Evolutionary conservation across 2,113 vertebrate genomes (phyloP), one percentile per base, ranked within the genome.

Genomic region (Clinocottus analis): DNA sequence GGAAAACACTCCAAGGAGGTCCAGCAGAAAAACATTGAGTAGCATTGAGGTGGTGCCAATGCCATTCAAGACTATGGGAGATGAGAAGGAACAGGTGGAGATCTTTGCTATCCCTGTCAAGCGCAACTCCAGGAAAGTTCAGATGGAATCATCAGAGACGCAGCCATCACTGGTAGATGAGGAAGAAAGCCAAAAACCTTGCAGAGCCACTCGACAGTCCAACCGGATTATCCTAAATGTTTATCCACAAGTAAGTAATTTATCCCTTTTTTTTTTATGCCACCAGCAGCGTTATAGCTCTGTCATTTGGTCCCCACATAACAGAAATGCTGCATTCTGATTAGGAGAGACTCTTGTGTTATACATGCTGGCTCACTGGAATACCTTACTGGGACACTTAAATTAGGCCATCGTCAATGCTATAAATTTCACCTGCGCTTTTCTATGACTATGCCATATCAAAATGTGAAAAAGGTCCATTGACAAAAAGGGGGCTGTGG

Each of bases 161-260:
- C 31, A 73, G 41, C 23, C 75, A 0, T 27, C 33, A 3, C 75
- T 82, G 31, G 69, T 65, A 12, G 86, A 91, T 17, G 74, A 83
- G 39, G 71, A 79, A 5, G 31, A 61, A 33, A 13, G 55, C 23
- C 71, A 72, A 45, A 65, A 59, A 14, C 27, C 10, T 5, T 55
- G 79, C 51, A 93, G 92, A 86, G 90, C 87, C 37, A 90, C 90
- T 33, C 95, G 90, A 69, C 96, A 93, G 72, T 84, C 92, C 17
- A 89, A 59, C 23, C 93, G 85, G 68, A 83, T 90, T 25, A 89
- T 77, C n/a, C 81, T 93, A 6, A 91, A 93, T 29, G 25, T 86
- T 41, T 82, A 90, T 87, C 94, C 94, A 87, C 87, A 86, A 33
- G 85, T 93, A 76, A 89, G 86, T 69, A 5, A 76, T 29, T 60